Conservation (phyloP, 2,888 invertebrate species). For the Actias luna region DNA sequence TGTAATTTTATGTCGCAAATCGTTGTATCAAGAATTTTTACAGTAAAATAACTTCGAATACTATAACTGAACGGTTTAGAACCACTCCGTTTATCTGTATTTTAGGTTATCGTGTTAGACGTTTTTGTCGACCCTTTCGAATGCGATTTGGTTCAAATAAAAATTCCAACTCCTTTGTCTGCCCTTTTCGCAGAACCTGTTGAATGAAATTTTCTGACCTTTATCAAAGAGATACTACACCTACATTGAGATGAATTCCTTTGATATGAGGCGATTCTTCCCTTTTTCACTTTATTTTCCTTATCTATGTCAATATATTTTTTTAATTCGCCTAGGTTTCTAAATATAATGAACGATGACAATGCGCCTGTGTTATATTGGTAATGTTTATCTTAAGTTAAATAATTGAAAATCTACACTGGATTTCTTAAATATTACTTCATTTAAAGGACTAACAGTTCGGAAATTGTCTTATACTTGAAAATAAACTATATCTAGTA, state of each 20-base stretch:
- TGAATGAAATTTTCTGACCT: slow-evolving; percentile 8
- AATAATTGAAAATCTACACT: no score
- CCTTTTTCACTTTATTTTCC: not conserved
- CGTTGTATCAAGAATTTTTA: not conserved
- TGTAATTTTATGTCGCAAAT: not conserved
- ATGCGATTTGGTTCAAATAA: not conserved
- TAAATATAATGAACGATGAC: not conserved
- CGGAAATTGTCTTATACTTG: no score
- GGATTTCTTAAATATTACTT: not conserved
- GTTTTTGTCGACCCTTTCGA: not conserved
- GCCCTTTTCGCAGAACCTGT: slow-evolving; percentile 2
- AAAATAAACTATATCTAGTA: no score
- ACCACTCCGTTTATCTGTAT: not conserved
- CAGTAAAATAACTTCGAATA: not conserved
- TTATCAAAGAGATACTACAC: slow-evolving; percentile 2
- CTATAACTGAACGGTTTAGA: not conserved
- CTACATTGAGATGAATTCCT: not conserved
- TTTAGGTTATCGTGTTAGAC: not conserved
- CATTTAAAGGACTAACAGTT: not conserved
- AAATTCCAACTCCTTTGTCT: not conserved
- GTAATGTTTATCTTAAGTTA: no score
- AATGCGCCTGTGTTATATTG: no score
- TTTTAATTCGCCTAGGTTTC: no score
- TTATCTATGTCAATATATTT: no score
- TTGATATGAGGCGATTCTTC: not conserved